Evolutionary conservation across 2,113 vertebrate genomes (phyloP), one percentile per base, ranked within the genome.

Genomic region (Shinisaurus crocodilurus): DNA sequence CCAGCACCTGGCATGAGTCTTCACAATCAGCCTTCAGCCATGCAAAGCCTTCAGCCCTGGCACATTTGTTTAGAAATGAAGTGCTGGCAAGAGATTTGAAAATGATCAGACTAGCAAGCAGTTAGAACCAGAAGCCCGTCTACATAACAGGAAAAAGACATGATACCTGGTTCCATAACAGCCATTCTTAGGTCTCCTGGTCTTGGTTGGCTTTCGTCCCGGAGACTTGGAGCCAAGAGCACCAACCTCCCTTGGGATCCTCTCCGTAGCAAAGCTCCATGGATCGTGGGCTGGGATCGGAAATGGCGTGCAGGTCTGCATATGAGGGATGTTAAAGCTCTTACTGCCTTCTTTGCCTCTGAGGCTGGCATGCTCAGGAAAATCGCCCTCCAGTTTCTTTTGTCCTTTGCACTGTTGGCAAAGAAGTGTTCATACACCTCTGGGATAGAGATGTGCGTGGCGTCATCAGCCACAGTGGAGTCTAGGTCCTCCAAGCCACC

Each of bases 361-460:
- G 86, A 95, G 91, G 93, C 48, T 0, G 94, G 84, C 25, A 94
- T 0, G 5, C 77, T 0, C 0, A 95, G 85, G 82, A 96, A 87
- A 75, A 95, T 40, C 67, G 3, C 40, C 25, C 77, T 65, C 92
- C 81, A 82, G 72, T 90, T 29, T 1, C 0, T 75, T 89, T 88
- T 92, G 93, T 20, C 72, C 29, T 20, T 45, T 63, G 95, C 1
- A 1, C 77, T 1, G 0, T 97, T 97, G 1, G 92, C 91, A 50
- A 97, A 97, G 92, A 98, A 97, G 89, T 97, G 93, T 65, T 98
- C 98, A 0, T 97, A 98, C 9, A 95, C 93, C 23, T 98, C 98
- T 0, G 97, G 94, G 45, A 95, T 87, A 0, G 96, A 93, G 87
- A 97, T 94, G 15, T 91, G 37, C n/a, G 34, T 45, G 6, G 29